Base-by-base conservation (phyloP, 30 jellyfish, hydroid and myxozoan species). In the Pseudorhiza aurosa region DNA sequence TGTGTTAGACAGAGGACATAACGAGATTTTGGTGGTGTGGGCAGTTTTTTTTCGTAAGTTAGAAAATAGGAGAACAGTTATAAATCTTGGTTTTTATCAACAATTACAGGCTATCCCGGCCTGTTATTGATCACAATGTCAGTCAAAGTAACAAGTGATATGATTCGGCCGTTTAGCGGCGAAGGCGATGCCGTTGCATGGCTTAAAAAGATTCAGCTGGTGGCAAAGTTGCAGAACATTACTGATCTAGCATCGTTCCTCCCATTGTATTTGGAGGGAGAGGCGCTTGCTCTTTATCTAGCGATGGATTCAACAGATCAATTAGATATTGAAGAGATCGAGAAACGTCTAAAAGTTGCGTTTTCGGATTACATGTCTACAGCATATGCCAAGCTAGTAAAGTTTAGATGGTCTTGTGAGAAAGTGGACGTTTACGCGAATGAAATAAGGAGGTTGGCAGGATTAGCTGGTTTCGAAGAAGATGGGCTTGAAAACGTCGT, bases 281-380 rank as follows among this genome's bases (percentile, higher is more conserved):
- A 27, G 30, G 83, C 83, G n/a, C 51, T 69, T 43, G 83, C 83
- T 69, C 45, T 69, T 44, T 69, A 69, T 42, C 35, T 26, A 63
- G 62, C 37, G 72, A 32, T 65, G 80, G 22, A 29, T 30, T 25
- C 15, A 22, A 9, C 57, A 29, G 59, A 65, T 29, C 60, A 46
- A 46, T 46, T 46, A 14, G 60, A 4, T 46, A 27, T 46, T 46
- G 60, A 46, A 12, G 60, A 65, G 60, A 39, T 69, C 11, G 25
- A 69, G 72, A 32, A 39, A 18, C 0, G 44, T 19, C 12, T 69
- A 77, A 36, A 26, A 9, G 44, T 19, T 44, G 83, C 83, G n/a
- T 69, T 69, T 40, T 25, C 72, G 19, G 47, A 29, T n/a, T n/a
- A 39, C 11, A 19, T 18, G 44, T 69, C 42, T 69, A 44, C 72